Conservation (phyloP, 2,113 vertebrate species). For the Empidonax alnorum region DNA sequence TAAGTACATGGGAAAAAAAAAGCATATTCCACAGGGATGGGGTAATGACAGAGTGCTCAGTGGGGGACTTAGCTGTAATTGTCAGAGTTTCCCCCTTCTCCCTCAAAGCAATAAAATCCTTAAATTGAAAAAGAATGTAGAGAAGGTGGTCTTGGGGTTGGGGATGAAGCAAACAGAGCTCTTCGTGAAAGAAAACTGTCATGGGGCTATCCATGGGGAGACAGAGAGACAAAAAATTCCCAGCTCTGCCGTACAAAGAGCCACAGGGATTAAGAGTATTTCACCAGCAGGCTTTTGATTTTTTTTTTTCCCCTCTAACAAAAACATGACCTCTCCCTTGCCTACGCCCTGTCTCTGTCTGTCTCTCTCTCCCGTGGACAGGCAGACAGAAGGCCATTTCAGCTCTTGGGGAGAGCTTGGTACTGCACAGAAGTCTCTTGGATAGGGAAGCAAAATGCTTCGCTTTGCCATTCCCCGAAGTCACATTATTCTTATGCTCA, state of each 20-base stretch:
- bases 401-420: background rate
- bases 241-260: background rate
- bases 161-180: background rate
- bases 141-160: background rate
- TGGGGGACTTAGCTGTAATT: background rate
- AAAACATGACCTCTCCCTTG: conserved; percentile 10
- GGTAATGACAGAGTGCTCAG: background rate
- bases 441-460: background rate
- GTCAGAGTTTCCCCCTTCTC: background rate
- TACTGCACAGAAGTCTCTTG: background rate
- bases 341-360: background rate
- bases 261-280: background rate
- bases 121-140: background rate
- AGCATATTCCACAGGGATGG: background rate
- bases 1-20: background rate
- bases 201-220: background rate
- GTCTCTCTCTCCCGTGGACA: background rate
- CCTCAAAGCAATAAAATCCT: background rate
- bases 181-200: background rate
- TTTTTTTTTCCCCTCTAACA: background rate
- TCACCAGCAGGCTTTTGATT: background rate
- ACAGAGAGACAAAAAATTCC: background rate
- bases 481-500: background rate
- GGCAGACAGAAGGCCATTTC: conserved; percentile 26
- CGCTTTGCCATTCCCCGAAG: conserved; percentile 21